phyloP scores from a whole-genome alignment of 1,140 invertebrate species.

The Zaprionus capensis region DNA sequence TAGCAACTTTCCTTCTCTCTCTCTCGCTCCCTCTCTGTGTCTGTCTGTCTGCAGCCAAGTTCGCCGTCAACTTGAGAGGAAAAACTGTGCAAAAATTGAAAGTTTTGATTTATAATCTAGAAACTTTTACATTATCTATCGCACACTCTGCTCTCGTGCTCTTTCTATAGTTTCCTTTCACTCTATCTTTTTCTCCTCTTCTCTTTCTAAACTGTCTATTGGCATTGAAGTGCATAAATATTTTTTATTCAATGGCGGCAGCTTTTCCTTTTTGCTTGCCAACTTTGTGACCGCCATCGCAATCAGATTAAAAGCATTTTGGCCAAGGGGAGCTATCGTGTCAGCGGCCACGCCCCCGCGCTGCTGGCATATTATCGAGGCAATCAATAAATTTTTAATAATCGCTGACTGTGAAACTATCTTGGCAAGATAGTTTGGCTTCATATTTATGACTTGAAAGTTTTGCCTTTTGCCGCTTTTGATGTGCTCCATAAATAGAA shows the following conservation, averaged over 20 bases:
- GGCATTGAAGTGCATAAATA: slow-evolving; percentile 79
- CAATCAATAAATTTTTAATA: slow-evolving; percentile 82
- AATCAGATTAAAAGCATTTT: slow-evolving; percentile 82
- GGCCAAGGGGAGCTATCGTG: slow-evolving; percentile 22
- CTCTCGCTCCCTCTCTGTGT: not conserved
- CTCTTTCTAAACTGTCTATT: slow-evolving; percentile 55
- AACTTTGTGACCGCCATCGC: slow-evolving; percentile 68
- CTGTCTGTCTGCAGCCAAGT: slow-evolving; percentile 55
- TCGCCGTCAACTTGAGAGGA: slow-evolving; percentile 58
- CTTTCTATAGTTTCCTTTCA: slow-evolving; percentile 10
- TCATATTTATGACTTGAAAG: slow-evolving; percentile 75
- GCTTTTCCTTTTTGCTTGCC: slow-evolving; percentile 23
- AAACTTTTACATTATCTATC: slow-evolving; percentile 61
- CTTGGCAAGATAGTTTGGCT: slow-evolving; percentile 54
- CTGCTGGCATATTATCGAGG: slow-evolving; percentile 47
- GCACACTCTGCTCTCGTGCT: not conserved
- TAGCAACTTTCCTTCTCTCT: slow-evolving; percentile 29
- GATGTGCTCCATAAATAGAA: slow-evolving; percentile 43
- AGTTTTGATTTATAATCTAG: slow-evolving; percentile 80
- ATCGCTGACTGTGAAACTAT: slow-evolving; percentile 76
- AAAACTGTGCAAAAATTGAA: slow-evolving; percentile 70
- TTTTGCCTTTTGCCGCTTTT: slow-evolving; percentile 63
- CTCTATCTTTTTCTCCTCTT: slow-evolving; percentile 5
- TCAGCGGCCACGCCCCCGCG: slow-evolving; percentile 31
- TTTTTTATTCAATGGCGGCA: slow-evolving; percentile 59